These are phyloP conservation scores for Dinocampus coccinellae DNA, from an alignment of 2,888 invertebrate genomes.

Conservation along the genomic window DNA sequence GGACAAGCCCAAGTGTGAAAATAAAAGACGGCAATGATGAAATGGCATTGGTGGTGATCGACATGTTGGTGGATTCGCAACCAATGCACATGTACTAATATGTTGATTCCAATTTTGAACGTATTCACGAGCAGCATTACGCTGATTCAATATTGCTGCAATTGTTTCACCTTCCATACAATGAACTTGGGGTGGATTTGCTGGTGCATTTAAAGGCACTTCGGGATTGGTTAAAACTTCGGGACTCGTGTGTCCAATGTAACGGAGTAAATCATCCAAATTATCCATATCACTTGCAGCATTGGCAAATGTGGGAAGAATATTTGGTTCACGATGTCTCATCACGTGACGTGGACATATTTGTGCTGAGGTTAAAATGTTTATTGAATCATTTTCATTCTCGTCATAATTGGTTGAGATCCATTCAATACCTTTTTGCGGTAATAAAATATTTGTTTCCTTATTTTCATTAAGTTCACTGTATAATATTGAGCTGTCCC, in stretches of 20 bases:
- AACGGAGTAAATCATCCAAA: constrained; percentile 89
- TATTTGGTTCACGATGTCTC: constrained; percentile 79
- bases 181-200: constrained; percentile 79
- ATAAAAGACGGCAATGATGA: constrained; percentile 88
- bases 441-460: constrained; percentile 38
- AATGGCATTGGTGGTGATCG: constrained; percentile 76
- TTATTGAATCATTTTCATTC: constrained; percentile 39
- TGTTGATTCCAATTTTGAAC: constrained; percentile 68
- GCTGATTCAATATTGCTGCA: constrained; percentile 85
- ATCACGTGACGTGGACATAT: constrained; percentile 78
- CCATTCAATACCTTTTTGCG: constrained; percentile 3
- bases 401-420: background rate
- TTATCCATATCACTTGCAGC: constrained; percentile 91
- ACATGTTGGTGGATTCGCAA: constrained; percentile 71
- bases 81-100: constrained; percentile 70
- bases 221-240: constrained; percentile 73
- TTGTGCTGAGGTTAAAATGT: constrained; percentile 41
- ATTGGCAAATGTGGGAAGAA: constrained; percentile 85
- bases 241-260: constrained; percentile 92
- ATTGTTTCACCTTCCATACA: constrained; percentile 89
- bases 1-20: constrained; percentile 91
- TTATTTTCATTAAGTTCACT: constrained; percentile 74
- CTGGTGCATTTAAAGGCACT: constrained; percentile 81
- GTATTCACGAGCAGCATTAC: constrained; percentile 86
- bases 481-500: constrained; percentile 95